Base-by-base conservation (phyloP, 2,113 vertebrate species). In the Pardalotus punctatus region DNA sequence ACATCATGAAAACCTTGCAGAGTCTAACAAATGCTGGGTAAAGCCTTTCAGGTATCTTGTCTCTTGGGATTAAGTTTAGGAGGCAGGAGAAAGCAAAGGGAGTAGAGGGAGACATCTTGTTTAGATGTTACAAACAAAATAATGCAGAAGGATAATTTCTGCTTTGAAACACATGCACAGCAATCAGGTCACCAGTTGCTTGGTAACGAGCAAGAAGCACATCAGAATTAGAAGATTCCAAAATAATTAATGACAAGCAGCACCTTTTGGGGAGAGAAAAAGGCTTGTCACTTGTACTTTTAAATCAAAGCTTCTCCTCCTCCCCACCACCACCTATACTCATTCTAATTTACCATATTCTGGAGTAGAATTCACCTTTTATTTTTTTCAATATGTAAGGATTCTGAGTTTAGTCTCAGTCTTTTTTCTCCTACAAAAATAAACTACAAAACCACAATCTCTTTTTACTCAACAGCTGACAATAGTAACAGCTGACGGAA, bases 201-300 rank as follows among this genome's bases (percentile, higher is more conserved):
- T 97, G 93, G 96, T 96, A 97, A 96, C 89, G 1, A 87, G 95
- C 64, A 92, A 93, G 78, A 83, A 94, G 94, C 91, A 81, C 88
- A 79, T 76, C 73, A 80, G 89, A 96, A 94, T 58, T 85, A 94
- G 88, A 94, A 92, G 92, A 71, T 88, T 91, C 74, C 80, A 90
- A 90, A 91, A 94, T 92, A 95, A 93, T 71, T 90, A 97, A 94
- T 90, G 90, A 95, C 94, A 95, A 94, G 81, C 94, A 97, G 93
- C 80, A 96, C 70, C 97, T 97, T 95, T 24, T 80, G 89, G 92
- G 86, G 66, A 91, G 91, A 88, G 95, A 96, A 93, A 83, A 93
- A 93, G 93, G 72, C 93, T 89, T 38, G 81, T 70, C 71, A 94
- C 88, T 79, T 85, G 65, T 89, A 90, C 77, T 91, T 50, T 84